Evolutionary conservation across 2,888 invertebrate genomes (phyloP), one percentile per base, ranked within the genome.

Genomic region (Lasioglossum malachurum): DNA sequence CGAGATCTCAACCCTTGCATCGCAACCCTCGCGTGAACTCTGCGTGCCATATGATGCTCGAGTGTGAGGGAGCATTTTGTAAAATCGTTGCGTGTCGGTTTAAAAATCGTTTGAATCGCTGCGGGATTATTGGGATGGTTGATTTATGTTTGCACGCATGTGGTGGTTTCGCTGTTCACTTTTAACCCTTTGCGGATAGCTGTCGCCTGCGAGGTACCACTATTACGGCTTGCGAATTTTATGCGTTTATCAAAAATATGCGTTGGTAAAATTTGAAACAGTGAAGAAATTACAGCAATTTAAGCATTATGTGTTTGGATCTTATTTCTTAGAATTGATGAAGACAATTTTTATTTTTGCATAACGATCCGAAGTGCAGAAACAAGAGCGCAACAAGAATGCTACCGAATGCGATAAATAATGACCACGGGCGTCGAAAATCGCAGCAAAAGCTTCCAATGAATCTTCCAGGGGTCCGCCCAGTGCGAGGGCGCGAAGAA

Each of bases 391-490:
- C 0, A 23, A 23, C 23, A 7, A 19, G 49, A 23, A 53, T 53
- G 23, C 23, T 23, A 8, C 7, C 19, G 23, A 7, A 53, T 0
- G 23, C 53, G 4, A n/a, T n/a, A n/a, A 57, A 12, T n/a, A 57
- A n/a, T 10, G 10, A n/a, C n/a, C 53, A n/a, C 8, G 14, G 31
- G 31, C 31, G 23, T 27, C n/a, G 23, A 35, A 12, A 10, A 31
- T 41, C 35, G 7, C 60, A 12, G 71, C 16, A 12, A 60, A 27
- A 76, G 10, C 16, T 14, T 16, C 46, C 67, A 77, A 67, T 77
- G 31, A 75, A 75, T 41, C 46, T 31, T 41, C 41, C 75, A 49
- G 46, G 71, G 38, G 60, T 75, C 60, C 71, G 46, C 38, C 57
- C 23, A 57, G 10, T 12, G 35, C 4, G 1, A 38, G 12, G 10